phyloP scores from a whole-genome alignment of 2,797 vertebrate species.

The Sylvilagus floridanus region DNA sequence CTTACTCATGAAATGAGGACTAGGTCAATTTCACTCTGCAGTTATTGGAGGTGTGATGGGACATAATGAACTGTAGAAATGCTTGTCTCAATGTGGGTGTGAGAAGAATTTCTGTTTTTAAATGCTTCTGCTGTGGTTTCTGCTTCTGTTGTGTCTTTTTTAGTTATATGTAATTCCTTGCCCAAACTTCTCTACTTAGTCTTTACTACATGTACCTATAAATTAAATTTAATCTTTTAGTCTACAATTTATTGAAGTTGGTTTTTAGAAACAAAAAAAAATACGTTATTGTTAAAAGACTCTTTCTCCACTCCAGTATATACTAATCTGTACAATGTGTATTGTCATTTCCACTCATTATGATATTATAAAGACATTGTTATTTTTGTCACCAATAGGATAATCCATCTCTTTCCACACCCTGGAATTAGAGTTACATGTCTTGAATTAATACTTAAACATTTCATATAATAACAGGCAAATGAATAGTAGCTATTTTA shows the following conservation, averaged over 20 bases:
- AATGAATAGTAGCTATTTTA: background rate
- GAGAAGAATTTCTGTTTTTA: background rate
- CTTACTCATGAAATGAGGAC: background rate
- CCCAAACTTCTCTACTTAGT: background rate
- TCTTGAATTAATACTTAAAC: background rate
- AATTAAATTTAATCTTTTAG: background rate
- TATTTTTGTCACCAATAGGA: background rate
- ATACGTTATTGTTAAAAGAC: background rate
- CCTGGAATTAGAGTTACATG: background rate
- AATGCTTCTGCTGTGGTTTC: background rate
- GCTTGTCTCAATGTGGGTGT: background rate
- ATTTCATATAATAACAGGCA: background rate
- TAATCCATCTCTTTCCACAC: background rate
- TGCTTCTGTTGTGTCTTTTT: background rate
- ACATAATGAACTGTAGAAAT: background rate
- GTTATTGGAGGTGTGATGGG: background rate
- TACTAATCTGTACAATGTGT: background rate
- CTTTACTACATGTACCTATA: background rate
- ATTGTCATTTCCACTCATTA: background rate
- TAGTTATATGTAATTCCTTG: no score
- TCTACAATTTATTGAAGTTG: background rate
- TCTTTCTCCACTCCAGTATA: background rate
- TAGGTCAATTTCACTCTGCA: background rate
- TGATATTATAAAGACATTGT: background rate
- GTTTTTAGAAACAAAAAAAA: background rate